Percentiles rank a stretch among this genome's conserved stretches.
These are phyloP conservation scores for Narcine bancroftii DNA, from an alignment of 2,113 vertebrate species.

Conservation along the genomic window DNA sequence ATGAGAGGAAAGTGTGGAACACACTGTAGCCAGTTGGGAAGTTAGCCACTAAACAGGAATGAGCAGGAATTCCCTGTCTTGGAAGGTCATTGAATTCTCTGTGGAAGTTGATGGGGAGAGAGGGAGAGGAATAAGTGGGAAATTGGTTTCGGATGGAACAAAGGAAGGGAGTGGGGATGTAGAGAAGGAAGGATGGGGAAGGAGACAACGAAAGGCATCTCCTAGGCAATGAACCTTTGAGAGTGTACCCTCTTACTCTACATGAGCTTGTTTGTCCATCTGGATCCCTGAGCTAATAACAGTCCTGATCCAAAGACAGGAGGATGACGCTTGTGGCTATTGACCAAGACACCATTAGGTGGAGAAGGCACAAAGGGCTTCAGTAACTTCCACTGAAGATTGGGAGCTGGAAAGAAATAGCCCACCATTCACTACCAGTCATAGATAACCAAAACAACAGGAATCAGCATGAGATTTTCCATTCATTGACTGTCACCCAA, in stretches of 20 bases:
- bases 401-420: not conserved
- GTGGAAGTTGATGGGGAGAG: too few species aligned
- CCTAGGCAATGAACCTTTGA: not conserved
- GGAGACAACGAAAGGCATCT: not conserved
- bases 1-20: too few species aligned
- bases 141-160: too few species aligned
- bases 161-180: too few species aligned
- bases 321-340: not conserved
- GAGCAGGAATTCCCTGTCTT: too few species aligned
- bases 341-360: too few species aligned
- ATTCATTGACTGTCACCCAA: not conserved
- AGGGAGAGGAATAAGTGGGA: too few species aligned
- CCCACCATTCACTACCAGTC: not conserved
- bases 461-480: not conserved
- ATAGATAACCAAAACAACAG: not conserved
- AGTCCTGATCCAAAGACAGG: not conserved
- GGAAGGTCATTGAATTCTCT: too few species aligned
- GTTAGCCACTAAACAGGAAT: too few species aligned
- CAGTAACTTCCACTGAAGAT: not conserved
- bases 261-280: not conserved
- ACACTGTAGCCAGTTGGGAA: too few species aligned
- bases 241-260: not conserved
- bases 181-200: not conserved
- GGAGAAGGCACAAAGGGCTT: not conserved
- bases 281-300: not conserved